phyloP scores from a whole-genome alignment of 2,888 invertebrate genomes.

The Andrena bicolor region DNA sequence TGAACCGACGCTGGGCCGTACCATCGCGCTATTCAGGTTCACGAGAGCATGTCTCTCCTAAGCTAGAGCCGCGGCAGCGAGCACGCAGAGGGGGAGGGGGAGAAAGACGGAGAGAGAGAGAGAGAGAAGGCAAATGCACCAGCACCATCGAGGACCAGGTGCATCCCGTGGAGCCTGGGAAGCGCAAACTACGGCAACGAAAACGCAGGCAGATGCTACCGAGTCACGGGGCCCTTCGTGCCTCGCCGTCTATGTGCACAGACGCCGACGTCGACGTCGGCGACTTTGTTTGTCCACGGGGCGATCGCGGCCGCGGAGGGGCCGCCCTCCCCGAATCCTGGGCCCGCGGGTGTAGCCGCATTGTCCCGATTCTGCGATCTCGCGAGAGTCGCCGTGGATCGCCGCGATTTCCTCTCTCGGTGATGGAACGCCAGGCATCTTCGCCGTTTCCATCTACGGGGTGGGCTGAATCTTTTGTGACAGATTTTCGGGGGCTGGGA shows the following conservation, averaged over 20 bases:
- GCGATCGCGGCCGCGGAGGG: slow-evolving; percentile 31
- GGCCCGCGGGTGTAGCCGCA: slow-evolving; percentile 4
- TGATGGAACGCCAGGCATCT: neutral
- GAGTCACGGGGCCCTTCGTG: slow-evolving; percentile 63
- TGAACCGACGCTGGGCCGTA: slow-evolving; percentile 67
- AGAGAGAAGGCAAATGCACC: slow-evolving; percentile 71
- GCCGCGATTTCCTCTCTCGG: neutral
- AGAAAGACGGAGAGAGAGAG: slow-evolving; percentile 8
- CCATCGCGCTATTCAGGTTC: slow-evolving; percentile 80
- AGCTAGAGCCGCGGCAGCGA: slow-evolving; percentile 39
- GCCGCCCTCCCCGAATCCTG: slow-evolving; percentile 41
- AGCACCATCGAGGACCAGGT: slow-evolving; percentile 80
- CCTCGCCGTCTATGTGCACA: slow-evolving; percentile 71
- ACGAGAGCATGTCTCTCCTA: slow-evolving; percentile 79
- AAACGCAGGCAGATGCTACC: slow-evolving; percentile 73
- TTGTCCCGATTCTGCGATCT: slow-evolving; percentile 14
- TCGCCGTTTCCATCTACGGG: neutral
- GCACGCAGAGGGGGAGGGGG: slow-evolving; percentile 2
- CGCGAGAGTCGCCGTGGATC: slow-evolving; percentile 23
- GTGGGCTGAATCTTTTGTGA: too few relatives aligned
- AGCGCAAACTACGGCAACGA: slow-evolving; percentile 80
- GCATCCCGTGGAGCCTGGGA: slow-evolving; percentile 84
- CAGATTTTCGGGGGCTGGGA: too few relatives aligned
- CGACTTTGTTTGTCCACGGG: slow-evolving; percentile 67
- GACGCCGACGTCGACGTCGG: slow-evolving; percentile 64